Evolutionary conservation across 2,113 vertebrate species (phyloP).

Genomic region (Sphyrna mokarran): DNA sequence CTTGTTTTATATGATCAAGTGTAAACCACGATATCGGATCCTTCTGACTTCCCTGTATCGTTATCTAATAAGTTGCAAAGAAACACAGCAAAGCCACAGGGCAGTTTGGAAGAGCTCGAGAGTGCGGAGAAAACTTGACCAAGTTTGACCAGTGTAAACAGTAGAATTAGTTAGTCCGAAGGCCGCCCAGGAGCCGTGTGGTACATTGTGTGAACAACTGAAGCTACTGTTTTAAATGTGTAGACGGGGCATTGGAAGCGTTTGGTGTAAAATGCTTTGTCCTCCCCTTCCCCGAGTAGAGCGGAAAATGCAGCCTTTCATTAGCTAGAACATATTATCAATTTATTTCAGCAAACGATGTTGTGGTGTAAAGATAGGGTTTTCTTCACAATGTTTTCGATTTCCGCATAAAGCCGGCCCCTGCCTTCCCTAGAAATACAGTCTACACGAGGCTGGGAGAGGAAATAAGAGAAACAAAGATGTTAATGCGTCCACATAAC

Average conservation of each 20-base stretch:
- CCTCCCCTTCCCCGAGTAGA: neutral
- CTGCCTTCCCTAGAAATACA: slow-evolving; percentile 1
- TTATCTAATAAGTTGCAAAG: neutral
- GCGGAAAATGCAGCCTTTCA: neutral
- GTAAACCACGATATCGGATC: neutral
- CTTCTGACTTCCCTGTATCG: neutral
- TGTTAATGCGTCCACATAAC: neutral
- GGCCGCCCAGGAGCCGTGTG: neutral
- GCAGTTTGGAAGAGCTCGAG: neutral
- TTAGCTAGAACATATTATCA: neutral
- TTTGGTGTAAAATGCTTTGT: neutral
- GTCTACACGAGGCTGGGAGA: neutral
- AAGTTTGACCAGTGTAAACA: neutral
- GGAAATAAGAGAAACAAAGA: neutral
- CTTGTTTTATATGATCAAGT: neutral
- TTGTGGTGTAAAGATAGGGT: neutral
- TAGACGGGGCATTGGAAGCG: neutral
- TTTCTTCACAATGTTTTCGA: neutral
- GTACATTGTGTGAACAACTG: neutral
- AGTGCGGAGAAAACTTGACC: neutral
- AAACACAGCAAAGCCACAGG: neutral
- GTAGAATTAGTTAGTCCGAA: neutral
- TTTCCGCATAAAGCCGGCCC: neutral
- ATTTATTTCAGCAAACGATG: neutral
- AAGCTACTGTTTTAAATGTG: neutral